phyloP scores from a whole-genome alignment of 1,140 invertebrate genomes.

The Zaprionus nigranus region DNA sequence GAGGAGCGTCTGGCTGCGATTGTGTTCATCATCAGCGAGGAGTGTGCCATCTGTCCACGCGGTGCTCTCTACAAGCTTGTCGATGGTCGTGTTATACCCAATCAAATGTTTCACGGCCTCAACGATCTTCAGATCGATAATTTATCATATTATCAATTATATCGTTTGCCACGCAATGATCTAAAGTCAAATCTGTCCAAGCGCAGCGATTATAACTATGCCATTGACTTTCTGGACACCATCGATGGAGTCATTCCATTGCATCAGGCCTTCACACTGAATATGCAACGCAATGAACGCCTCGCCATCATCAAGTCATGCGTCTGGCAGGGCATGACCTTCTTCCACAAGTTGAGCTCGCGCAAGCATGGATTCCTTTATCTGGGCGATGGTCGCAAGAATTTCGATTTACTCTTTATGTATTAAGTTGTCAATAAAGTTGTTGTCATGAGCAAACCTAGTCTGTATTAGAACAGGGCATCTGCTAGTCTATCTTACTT shows the following conservation, averaged over 20 bases:
- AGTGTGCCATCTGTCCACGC: conserved; percentile 89
- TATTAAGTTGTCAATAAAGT: conserved; percentile 76
- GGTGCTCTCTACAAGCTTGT: conserved; percentile 89
- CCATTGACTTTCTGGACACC: conserved; percentile 91
- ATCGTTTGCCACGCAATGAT: conserved; percentile 87
- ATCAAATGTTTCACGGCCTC: conserved; percentile 88
- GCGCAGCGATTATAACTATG: conserved; percentile 90
- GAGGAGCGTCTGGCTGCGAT: conserved; percentile 90
- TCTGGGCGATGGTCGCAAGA: conserved; percentile 89
- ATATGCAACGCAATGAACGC: conserved; percentile 86
- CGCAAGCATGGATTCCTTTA: conserved; percentile 89
- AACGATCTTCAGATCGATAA: conserved; percentile 86
- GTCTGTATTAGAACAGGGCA: not conserved
- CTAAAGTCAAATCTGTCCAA: conserved; percentile 90
- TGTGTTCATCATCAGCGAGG: conserved; percentile 88
- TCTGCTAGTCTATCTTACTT: conserved; percentile 11
- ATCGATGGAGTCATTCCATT: conserved; percentile 85
- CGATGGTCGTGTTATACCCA: conserved; percentile 88
- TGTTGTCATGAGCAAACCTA: conserved; percentile 4
- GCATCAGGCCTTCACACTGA: conserved; percentile 74
- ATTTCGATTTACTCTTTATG: conserved; percentile 90
- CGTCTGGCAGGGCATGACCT: conserved; percentile 91
- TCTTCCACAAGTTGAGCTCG: conserved; percentile 89
- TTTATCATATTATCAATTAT: conserved; percentile 89
- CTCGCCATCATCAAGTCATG: conserved; percentile 88